Evolutionary conservation across 2,113 vertebrate species (phyloP), one percentile per base, ranked within the genome.

Genomic region (Perca flavescens): DNA sequence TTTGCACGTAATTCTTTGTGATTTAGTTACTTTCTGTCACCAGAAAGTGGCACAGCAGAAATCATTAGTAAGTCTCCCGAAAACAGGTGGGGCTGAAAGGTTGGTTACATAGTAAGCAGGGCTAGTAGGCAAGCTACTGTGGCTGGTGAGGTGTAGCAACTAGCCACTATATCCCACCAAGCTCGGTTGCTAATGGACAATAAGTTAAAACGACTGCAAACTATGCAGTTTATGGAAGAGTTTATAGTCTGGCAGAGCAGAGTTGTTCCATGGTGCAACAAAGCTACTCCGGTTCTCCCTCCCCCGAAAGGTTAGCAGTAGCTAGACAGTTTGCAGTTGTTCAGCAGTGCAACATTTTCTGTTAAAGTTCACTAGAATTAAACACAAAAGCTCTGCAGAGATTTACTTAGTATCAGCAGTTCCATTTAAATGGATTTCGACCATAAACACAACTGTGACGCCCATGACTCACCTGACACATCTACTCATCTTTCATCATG

Each of bases 381-480:
- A 49, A 34, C 22, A 19, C 6, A 28, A 49, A 36, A 47, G 53
- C 53, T 17, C 34, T 49, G 62, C 17, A 14, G 9, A 57, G 25
- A 71, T 63, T 56, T 46, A 65, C 25, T 49, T 57, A 6, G 10
- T n/a, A 43, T 57, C 19, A 50, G 16, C 4, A 40, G 22, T 61
- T 67, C 53, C 1, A 11, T 46, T 54, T 22, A 2, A 36, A 19
- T 22, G 0, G 14, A 40, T 21, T 17, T 63, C 0, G 0, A 21
- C 40, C 10, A 11, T 43, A 54, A 82, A 80, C 40, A 7, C 11
- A 43, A 12, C 25, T 2, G 52, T 52, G 43, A 54, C 53, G 68
- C 15, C 12, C n/a, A 22, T 86, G 77, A 67, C 56, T 79, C 61
- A 43, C 25, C 61, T 66, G 31, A 31, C n/a, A 21, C n/a, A 74